Base-by-base conservation (phyloP, 2,113 vertebrate species). In the Hippocampus mohnikei region DNA sequence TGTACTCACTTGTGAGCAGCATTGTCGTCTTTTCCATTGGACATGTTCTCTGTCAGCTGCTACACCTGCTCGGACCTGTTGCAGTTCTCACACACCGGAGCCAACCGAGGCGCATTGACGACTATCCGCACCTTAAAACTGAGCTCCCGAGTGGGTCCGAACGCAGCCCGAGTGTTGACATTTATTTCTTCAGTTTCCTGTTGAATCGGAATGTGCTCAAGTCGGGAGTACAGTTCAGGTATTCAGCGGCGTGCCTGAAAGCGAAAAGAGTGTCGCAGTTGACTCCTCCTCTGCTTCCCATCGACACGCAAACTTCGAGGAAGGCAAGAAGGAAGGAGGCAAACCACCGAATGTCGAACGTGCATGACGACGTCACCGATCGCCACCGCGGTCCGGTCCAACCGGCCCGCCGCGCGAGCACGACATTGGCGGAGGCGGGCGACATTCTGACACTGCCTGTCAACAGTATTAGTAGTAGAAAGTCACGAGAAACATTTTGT, bases 1-100 rank as follows among this genome's bases (percentile, higher is more conserved):
- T 11, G 11, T 58, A 91, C 92, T 92, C 78, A 92, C 92, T 74
- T 86, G 8, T 70, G 65, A 3, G 82, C 78, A 66, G 77, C 82
- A 87, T 73, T 77, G 75, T 87, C 82, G 58, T 81, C 77, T 84
- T 89, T 92, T 86, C 86, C 88, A 87, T 82, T 88, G 84, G 89
- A 91, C 90, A 92, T 92, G 84, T 74, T 86, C 48, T 40, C 76
- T 75, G 59, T 67, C 67, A 48, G 72, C 70, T 67, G 67, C 63
- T 59, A 73, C 89, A 87, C 87, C 84, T 86, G 85, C 71, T 69
- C 33, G 75, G 13, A 66, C 70, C 64, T 75, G 71, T 15, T 8
- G 65, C 55, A 9, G 37, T 7, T 48, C 52, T 59, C 41, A 15
- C 61, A 33, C 58, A 2, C 12, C 27, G 2, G 18, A 33, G 29